Evolutionary conservation across 2,113 vertebrate genomes (phyloP), one percentile per base, ranked within the genome.

Genomic region (Coregonus clupeaformis): DNA sequence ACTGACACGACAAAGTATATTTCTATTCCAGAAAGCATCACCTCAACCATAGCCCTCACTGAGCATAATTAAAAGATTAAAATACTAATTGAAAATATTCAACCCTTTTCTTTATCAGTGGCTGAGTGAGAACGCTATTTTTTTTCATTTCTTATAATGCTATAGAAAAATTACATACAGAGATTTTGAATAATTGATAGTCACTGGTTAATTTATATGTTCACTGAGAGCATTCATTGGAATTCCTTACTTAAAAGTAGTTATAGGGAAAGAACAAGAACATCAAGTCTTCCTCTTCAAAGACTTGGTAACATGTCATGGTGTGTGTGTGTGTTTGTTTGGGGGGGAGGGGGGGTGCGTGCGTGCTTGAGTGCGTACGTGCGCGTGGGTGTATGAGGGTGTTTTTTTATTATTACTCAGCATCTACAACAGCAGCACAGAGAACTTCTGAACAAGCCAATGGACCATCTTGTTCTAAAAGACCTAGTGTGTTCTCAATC

Each of bases 51-150:
- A 42, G 68, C 20, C 24, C 67, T 60, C 45, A 16, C 11, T 0
- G 1, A 49, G 29, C 27, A 59, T 55, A 73, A 83, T 78, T 30
- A 69, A 68, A 66, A n/a, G 59, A 74, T 75, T 72, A 55, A 78
- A 76, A 73, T 60, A 66, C 65, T 77, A 73, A 80, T 68, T 78
- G 60, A 24, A 73, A 80, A 73, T 49, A 14, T 67, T 66, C 32
- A 49, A 75, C 69, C 52, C 52, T 32, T 49, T 49, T 49, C 9
- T 70, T 60, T 36, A 18, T 71, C 69, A 49, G 29, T 30, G 49
- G 69, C 7, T 45, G 69, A 25, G 36, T 9, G 30, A 72, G 6
- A 5, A 30, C 45, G 16, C 1, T 2, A 12, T 5, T 70, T 77
- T n/a, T 27, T 60, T 2, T n/a, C 5, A 7, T 60, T 7, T 22